Evolutionary conservation across 2,113 vertebrate genomes (phyloP), one percentile per base, ranked within the genome.

Genomic region (Psittacula cyanocephala): DNA sequence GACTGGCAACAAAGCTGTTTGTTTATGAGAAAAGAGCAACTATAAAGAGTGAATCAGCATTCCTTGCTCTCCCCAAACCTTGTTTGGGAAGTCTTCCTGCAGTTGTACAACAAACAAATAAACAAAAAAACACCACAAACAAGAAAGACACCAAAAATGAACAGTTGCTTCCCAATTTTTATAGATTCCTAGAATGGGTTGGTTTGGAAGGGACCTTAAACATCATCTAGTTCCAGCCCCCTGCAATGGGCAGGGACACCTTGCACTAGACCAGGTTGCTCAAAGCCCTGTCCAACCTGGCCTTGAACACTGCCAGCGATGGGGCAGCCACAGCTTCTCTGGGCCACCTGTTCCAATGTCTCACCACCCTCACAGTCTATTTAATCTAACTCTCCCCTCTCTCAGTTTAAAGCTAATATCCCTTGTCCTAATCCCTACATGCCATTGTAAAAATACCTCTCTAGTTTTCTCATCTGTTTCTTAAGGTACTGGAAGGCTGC

Each of bases 11-110:
- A 89, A 91, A 97, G 53, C 64, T 57, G 71, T 91, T 95, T 81
- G 89, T 91, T 97, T 95, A 84, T 53, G 93, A 92, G 43, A 64
- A 88, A 94, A 94, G 23, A 91, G 23, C 29, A 62, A 74, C 33
- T 44, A 71, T 70, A 92, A 95, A 94, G 65, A 33, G 43, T 68
- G 74, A 88, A n/a, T 37, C 86, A 63, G 35, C 41, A 57, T 65
- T 62, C 6, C 41, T 52, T 12, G 0, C 35, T 50, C 64, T 86
- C 17, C 37, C 27, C 33, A 29, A 67, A 20, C 33, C 52, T 89
- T 65, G 14, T 77, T 24, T 44, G n/a, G 88, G 60, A 89, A 70
- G 33, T 67, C 33, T 91, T 64, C 68, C 46, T 43, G 59, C 22
- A 76, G 57, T 43, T 35, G 77, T 64, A 37, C 39, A 53, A 50